phyloP scores from a whole-genome alignment of 1,140 invertebrate genomes.

The Rhopalosiphum padi region DNA sequence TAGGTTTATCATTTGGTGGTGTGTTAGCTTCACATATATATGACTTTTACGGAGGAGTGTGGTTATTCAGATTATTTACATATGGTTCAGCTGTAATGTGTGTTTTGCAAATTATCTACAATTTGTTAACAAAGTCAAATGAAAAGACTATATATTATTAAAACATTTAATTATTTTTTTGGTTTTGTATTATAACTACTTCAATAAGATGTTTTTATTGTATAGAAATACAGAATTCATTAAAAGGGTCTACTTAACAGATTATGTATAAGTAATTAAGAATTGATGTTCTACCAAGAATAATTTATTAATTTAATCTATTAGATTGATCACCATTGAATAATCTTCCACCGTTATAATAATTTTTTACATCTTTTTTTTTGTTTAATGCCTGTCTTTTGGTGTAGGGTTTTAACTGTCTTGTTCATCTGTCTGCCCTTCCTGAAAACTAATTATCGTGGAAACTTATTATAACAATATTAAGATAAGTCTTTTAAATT shows the following conservation, averaged over 20 bases:
- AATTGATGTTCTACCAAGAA: not conserved
- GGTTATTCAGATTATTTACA: conserved; percentile 29
- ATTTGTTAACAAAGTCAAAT: not conserved
- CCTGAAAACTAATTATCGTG: too few species aligned
- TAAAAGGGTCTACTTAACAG: not conserved
- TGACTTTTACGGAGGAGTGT: conserved; percentile 31
- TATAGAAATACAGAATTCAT: not conserved
- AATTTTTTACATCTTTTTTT: too few species aligned
- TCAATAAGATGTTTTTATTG: not conserved
- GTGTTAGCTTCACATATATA: conserved; percentile 35
- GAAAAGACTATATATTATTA: not conserved
- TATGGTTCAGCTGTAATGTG: conserved; percentile 31
- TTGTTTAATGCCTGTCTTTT: too few species aligned
- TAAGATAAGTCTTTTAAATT: too few species aligned
- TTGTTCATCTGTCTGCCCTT: too few species aligned
- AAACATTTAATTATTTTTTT: not conserved
- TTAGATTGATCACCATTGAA: too few species aligned
- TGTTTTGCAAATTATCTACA: conserved; percentile 1
- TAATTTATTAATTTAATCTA: not conserved
- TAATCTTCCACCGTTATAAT: too few species aligned
- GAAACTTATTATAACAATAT: too few species aligned
- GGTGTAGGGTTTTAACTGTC: too few species aligned
- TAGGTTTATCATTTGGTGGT: conserved; percentile 43
- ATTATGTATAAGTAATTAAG: not conserved
- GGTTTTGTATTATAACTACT: not conserved